Conservation (phyloP, 1,140 invertebrate species). For the Diachasmimorpha longicaudata region DNA sequence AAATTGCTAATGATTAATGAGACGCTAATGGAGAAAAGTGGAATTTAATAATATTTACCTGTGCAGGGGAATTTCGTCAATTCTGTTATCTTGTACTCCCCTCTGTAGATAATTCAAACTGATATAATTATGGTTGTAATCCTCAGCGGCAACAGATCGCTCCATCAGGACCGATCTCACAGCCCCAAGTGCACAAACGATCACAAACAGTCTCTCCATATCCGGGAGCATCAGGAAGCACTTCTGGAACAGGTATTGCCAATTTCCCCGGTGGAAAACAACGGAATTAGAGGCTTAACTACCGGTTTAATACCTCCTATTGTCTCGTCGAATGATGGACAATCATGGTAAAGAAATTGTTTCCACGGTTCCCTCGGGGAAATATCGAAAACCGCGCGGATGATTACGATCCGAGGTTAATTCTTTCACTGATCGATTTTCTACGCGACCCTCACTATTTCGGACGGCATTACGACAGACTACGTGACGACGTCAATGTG, state of each 20-base stretch:
- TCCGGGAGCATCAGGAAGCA: not conserved
- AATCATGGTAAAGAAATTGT: not conserved
- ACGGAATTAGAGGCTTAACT: not conserved
- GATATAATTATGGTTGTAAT: not conserved
- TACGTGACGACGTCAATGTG: not conserved
- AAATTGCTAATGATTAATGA: not conserved
- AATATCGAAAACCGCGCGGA: not conserved
- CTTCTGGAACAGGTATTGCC: not conserved
- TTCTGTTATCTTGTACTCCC: not conserved
- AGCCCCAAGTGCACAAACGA: not conserved
- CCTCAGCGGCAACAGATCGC: not conserved
- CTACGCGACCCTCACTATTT: not conserved
- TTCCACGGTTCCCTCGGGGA: not conserved
- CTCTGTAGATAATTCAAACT: not conserved
- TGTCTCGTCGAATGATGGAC: not conserved
- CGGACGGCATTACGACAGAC: not conserved
- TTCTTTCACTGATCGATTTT: slow-evolving; percentile 1
- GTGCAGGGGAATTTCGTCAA: not conserved
- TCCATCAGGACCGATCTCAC: not conserved
- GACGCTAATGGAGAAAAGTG: not conserved
- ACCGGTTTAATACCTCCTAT: not conserved
- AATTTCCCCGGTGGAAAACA: not conserved
- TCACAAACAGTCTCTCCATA: not conserved
- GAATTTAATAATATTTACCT: not conserved
- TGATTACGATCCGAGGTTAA: not conserved